Conservation (phyloP, 2,888 invertebrate species). For the Germaria angustata region DNA sequence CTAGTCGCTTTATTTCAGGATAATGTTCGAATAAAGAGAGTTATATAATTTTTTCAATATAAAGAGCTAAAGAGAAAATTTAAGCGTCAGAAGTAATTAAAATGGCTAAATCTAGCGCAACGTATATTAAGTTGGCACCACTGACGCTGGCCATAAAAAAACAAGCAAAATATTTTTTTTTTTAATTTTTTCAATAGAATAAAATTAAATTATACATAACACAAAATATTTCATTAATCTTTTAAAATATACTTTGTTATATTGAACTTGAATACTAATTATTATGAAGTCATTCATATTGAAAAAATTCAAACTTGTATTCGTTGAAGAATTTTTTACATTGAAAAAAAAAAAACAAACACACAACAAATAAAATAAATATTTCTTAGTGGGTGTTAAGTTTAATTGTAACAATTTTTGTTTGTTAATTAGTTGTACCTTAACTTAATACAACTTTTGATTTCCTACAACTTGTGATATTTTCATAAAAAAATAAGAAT, state of each 20-base stretch:
- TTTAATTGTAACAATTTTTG: conserved; percentile 9
- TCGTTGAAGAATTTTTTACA: conserved; percentile 10
- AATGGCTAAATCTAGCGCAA: no score
- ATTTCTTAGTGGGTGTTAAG: conserved; percentile 20
- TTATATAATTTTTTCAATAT: no score
- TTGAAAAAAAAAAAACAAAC: not conserved
- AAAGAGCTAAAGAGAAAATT: no score
- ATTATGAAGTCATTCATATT: conserved; percentile 51
- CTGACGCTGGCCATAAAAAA: no score
- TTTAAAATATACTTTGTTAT: conserved; percentile 19
- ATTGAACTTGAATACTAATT: conserved; percentile 61
- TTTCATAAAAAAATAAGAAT: not conserved
- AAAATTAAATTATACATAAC: no score
- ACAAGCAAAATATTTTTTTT: no score
- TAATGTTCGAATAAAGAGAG: no score
- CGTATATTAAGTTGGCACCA: no score
- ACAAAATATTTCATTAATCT: conserved; percentile 41
- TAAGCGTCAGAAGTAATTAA: no score
- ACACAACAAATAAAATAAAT: not conserved
- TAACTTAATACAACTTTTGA: not conserved
- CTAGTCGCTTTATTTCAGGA: no score
- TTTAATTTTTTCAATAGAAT: no score
- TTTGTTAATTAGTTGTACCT: not conserved
- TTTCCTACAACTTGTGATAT: not conserved
- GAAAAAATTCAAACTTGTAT: not conserved